These are phyloP conservation scores for Oryzias javanicus DNA, from an alignment of 2,113 vertebrate species.

Conservation along the genomic window DNA sequence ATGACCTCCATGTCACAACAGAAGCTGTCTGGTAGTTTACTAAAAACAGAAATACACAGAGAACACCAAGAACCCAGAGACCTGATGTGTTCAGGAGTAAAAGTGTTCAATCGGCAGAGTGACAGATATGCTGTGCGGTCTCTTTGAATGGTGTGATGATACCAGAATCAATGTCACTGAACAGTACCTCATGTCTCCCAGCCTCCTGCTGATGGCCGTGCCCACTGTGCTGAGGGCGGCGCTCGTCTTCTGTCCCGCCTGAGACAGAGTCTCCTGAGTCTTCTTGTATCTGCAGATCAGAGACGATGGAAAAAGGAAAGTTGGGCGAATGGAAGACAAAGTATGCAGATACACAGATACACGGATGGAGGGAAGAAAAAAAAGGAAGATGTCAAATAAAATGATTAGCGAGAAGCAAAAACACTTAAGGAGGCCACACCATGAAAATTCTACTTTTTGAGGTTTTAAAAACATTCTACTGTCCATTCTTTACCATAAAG, in stretches of 20 bases:
- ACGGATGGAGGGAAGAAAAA: neutral
- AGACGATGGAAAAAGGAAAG: neutral
- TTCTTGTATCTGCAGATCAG: constrained; percentile 87
- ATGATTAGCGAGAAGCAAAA: neutral
- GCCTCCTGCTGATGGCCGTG: constrained; percentile 85
- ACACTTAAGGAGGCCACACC: no score
- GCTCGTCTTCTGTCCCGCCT: constrained; percentile 93
- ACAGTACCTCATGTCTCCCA: constrained; percentile 94
- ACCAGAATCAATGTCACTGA: neutral
- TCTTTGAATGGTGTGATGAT: no score
- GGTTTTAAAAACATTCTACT: no score
- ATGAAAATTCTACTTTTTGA: no score
- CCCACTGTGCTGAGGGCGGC: constrained; percentile 89
- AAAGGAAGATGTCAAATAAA: neutral
- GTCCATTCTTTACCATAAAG: no score
- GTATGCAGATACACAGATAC: neutral
- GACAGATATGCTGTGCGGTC: no score
- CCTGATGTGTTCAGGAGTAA: no score
- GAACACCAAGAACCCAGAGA: no score
- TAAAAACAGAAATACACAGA: no score
- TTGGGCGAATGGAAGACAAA: neutral
- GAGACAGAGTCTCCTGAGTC: constrained; percentile 95
- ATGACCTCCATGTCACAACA: no score
- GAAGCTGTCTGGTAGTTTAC: no score
- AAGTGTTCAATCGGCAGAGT: no score